Percentiles rank a stretch among this genome's conserved stretches.
phyloP scores from a whole-genome alignment of 2,797 vertebrate species.

The Eurystomus glaucurus region DNA sequence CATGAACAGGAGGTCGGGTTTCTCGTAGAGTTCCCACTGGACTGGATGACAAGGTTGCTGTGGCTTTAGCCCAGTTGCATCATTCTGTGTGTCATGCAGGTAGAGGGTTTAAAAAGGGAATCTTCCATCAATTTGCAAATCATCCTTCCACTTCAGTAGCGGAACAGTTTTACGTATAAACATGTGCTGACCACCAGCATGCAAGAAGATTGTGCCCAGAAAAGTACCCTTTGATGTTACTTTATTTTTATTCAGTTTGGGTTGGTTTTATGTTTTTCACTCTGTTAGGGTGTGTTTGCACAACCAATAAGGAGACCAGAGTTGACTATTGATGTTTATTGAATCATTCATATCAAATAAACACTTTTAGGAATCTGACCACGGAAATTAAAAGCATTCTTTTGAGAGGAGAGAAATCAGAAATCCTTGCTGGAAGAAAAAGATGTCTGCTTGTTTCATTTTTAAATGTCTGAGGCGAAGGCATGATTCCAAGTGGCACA shows the following conservation, averaged over 20 bases:
- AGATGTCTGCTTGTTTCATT: neutral
- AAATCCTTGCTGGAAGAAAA: neutral
- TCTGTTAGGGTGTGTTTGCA: conserved; percentile 5
- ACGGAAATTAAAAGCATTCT: conserved; percentile 9
- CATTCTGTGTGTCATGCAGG: conserved; percentile 39
- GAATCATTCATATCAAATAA: conserved; percentile 11
- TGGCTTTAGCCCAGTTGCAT: neutral
- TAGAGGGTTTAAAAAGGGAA: neutral
- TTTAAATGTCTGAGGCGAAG: neutral
- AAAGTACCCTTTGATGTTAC: conserved; percentile 6
- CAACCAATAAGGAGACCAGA: conserved; percentile 6
- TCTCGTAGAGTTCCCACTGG: neutral
- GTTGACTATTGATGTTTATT: conserved; percentile 47
- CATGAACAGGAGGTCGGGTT: neutral
- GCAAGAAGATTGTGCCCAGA: neutral
- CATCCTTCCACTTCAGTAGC: neutral
- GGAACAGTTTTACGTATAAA: neutral
- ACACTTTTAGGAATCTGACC: neutral
- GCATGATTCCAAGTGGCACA: neutral
- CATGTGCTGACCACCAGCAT: neutral
- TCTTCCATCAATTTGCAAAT: neutral
- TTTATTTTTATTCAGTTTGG: neutral
- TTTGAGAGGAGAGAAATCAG: neutral
- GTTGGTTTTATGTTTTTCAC: neutral
- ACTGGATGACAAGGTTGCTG: neutral